These are phyloP conservation scores for Oopsacas minuta DNA, from an alignment of 37 sponge, comb jelly and placozoan species.

Conservation along the genomic window DNA sequence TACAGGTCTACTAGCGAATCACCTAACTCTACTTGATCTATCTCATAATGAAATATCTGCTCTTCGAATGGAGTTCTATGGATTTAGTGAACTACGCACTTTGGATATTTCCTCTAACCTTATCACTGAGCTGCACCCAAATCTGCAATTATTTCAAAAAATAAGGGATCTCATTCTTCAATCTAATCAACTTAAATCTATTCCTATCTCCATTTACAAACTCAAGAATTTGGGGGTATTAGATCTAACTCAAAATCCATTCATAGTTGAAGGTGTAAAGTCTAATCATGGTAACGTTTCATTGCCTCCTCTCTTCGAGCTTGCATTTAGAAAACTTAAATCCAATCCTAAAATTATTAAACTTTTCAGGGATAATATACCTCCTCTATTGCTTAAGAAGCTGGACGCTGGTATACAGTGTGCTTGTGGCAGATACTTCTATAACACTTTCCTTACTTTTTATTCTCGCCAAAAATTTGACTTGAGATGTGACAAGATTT, in stretches of 20 bases:
- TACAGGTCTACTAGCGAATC: neutral
- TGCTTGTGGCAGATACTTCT: neutral
- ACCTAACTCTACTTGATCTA: neutral
- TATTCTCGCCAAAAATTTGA: neutral
- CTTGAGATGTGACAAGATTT: neutral
- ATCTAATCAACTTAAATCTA: neutral
- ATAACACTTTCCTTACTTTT: neutral
- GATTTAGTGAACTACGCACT: neutral
- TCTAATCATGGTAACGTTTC: neutral
- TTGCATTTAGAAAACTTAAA: constrained; percentile 7
- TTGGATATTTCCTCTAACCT: neutral
- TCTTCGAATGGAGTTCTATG: neutral
- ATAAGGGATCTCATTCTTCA: neutral
- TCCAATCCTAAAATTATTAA: neutral
- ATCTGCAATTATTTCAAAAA: neutral
- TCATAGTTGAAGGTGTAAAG: neutral
- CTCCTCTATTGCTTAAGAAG: neutral
- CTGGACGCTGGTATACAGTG: neutral
- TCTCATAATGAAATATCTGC: neutral
- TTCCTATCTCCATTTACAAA: neutral
- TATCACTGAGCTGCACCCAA: neutral
- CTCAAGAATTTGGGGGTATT: neutral
- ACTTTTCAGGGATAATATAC: neutral
- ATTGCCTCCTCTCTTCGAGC: constrained; percentile 3
- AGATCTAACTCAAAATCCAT: neutral